These are phyloP conservation scores for Ptychodera flava DNA, from an alignment of 35 echinoderm and acorn worm genomes.

Conservation along the genomic window DNA sequence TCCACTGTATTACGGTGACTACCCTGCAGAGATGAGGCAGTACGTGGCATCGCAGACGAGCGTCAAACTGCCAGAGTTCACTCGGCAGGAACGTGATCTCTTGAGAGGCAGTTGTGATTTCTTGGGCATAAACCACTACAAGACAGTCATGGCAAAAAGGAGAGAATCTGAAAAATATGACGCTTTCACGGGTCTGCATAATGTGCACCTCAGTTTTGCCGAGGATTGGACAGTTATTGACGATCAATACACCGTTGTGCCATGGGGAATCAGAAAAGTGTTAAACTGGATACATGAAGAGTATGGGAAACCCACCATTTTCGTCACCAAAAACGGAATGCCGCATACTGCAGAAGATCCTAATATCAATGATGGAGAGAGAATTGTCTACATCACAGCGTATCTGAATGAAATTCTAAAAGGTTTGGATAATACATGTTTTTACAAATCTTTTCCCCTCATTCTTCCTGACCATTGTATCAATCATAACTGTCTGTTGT, in stretches of 20 bases:
- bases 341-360: not conserved
- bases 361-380: not conserved
- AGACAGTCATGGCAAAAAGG: not conserved
- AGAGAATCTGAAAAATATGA: not conserved
- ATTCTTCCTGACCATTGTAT: too few relatives aligned
- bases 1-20: not conserved
- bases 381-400: constrained; percentile 4
- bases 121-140: not conserved
- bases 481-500: too few relatives aligned
- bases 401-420: constrained; percentile 9
- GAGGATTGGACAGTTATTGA: not conserved
- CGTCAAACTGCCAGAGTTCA: not conserved
- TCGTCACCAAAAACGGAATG: constrained; percentile 21
- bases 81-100: not conserved
- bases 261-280: constrained; percentile 7
- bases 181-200: not conserved
- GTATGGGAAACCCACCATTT: constrained; percentile 14
- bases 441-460: too few relatives aligned
- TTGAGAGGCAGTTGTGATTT: not conserved
- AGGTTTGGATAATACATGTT: too few relatives aligned
- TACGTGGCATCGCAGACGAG: not conserved
- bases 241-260: not conserved
- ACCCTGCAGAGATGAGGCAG: not conserved
- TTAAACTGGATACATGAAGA: constrained; percentile 28
- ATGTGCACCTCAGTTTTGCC: not conserved